A percentile compares a stretch with the other conserved stretches of the same genome.
Conservation (phyloP, 2,113 vertebrate genomes). For the Epinephelus lanceolatus region DNA sequence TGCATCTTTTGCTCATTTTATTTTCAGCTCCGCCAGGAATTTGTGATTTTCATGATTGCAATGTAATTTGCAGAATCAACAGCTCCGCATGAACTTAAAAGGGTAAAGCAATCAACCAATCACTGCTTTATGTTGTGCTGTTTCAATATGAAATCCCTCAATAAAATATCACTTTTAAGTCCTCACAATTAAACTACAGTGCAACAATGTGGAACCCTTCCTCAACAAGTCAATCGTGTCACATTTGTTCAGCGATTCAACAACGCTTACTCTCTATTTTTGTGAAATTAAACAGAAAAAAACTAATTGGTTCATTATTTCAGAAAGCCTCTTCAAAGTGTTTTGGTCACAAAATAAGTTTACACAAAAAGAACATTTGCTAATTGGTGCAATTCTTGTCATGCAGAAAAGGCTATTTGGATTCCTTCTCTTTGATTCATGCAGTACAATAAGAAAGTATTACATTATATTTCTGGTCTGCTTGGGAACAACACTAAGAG, state of each 20-base stretch:
- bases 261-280: background rate
- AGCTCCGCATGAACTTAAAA: conserved; percentile 39
- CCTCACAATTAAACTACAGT: background rate
- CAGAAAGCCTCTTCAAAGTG: background rate
- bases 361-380: background rate
- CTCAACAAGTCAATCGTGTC: background rate
- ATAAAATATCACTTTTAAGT: conserved; percentile 15
- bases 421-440: background rate
- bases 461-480: background rate
- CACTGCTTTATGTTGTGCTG: conserved; percentile 2
- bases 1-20: conserved; percentile 56
- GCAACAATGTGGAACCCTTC: conserved; percentile 12
- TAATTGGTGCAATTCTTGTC: background rate
- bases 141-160: conserved; percentile 2
- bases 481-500: background rate
- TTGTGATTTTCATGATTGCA: conserved; percentile 57
- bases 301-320: background rate
- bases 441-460: background rate
- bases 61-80: conserved; percentile 55
- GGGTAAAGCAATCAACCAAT: conserved; percentile 35
- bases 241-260: background rate
- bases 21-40: conserved; percentile 50
- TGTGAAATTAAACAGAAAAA: background rate
- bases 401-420: background rate
- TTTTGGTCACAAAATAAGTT: background rate